Base-by-base conservation (phyloP, 2,888 invertebrate species). In the Adelphocoris suturalis region DNA sequence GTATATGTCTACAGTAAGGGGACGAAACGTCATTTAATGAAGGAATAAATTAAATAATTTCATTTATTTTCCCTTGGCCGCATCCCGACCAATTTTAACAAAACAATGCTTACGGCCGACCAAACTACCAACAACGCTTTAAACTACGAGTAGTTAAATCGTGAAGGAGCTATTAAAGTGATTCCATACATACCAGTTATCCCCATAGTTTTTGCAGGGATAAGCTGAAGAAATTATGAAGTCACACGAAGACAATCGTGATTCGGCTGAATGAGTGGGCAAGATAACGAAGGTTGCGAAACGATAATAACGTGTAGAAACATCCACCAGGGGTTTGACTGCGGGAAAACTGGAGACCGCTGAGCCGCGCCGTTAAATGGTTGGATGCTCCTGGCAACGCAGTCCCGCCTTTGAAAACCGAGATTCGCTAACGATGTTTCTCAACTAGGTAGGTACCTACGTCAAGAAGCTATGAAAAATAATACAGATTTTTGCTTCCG, bases 221-320 rank as follows among this genome's bases (percentile, higher is more conserved):
- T 7, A 14, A 16, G 52, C 1, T 13, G 16, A 11, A 5, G 12
- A 52, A 52, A 16, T 16, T 52, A 52, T 52, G 13, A 52, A 23
- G 68, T 3, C 68, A 19, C 68, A 68, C 68, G 27, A 68, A 68
- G 23, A 23, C 68, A 23, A 68, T 68, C 68, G 68, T 68, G 68
- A 23, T 68, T 68, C 68, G 68, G 68, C 68, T 68, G 68, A 68
- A 68, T 68, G 68, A 68, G 68, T 68, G 68, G 19, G 68, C 19
- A 68, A 23, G 68, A 68, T 68, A 68, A 68, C 68, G 68, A 68
- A 68, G 9, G 27, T 68, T 68, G 68, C 68, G 68, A 68, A 3
- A 68, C 19, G 68, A 68, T 68, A 68, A 68, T 68, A 68, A 68
- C 68, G 68, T 68, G 68, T 68, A 68, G 68, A 68, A 68, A 68